Evolutionary conservation across 1,140 invertebrate species (phyloP), one percentile per base, ranked within the genome.

Genomic region (Aethina tumida): DNA sequence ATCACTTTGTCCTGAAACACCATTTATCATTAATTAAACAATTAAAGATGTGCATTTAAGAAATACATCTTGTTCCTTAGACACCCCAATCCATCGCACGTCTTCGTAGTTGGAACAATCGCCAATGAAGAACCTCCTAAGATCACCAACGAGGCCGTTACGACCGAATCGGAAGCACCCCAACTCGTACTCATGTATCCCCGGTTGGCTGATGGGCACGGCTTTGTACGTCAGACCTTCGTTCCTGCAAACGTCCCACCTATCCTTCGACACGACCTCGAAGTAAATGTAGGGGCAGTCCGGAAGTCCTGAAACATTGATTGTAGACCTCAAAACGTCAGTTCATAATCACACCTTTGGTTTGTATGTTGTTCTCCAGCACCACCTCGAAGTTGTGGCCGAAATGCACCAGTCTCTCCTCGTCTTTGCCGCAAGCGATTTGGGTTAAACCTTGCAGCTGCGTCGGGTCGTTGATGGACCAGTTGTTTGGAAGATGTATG

Each of bases 41-140:
- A 18, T n/a, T 25, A 18, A 13, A 7, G 6, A 33, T 20, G 33
- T 33, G 8, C 17, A 7, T 33, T 39, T 20, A 8, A 22, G 24
- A 25, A 43, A 40, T 48, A 55, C 50, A n/a, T 49, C 39, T 14
- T 47, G 24, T 18, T 44, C 21, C 20, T 48, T 49, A 2, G 53
- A 49, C 14, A 50, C 9, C 10, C 44, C 47, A 7, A 56, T 45
- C 53, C 57, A 58, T 3, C 37, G 47, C 2, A 55, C 19, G 28
- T 58, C 50, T n/a, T 47, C 37, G 18, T 55, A 58, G 39, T 41
- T 53, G 7, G 43, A 44, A 39, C 40, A 53, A 30, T 59, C 57
- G 0, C 57, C 55, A 12, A 59, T 49, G 27, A 59, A 59, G 41
- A 52, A 59, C 9, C 57, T 28, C 34, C 45, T 47, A 35, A 59